These are phyloP conservation scores for Zaprionus africanus DNA, from an alignment of 1,140 invertebrate genomes.

Conservation along the genomic window DNA sequence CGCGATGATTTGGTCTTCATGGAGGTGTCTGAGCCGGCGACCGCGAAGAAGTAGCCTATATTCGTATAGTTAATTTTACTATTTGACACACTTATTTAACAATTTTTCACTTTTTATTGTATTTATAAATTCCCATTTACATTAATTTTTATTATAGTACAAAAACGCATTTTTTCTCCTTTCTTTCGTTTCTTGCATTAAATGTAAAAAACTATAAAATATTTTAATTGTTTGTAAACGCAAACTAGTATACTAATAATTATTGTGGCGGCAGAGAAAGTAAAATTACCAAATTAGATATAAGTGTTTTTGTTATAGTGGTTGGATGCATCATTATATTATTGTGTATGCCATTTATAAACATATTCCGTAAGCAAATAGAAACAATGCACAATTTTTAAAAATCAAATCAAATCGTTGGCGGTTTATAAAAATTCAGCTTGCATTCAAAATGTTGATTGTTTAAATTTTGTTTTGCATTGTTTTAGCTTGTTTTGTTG, in stretches of 20 bases:
- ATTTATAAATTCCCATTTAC: conserved; percentile 72
- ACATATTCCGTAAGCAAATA: conserved; percentile 38
- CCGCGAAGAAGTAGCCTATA: background rate
- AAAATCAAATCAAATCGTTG: conserved; percentile 38
- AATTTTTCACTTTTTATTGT: conserved; percentile 56
- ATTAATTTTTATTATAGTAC: conserved; percentile 62
- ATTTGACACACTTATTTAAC: conserved; percentile 44
- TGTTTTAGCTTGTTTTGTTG: conserved; percentile 14
- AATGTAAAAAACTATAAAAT: conserved; percentile 57
- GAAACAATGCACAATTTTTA: conserved; percentile 9
- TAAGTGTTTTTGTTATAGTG: conserved; percentile 30
- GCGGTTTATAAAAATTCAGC: conserved; percentile 59
- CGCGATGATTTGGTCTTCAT: conserved; percentile 81
- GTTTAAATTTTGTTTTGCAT: conserved; percentile 54
- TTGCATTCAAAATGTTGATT: conserved; percentile 49
- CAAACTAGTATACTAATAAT: conserved; percentile 37
- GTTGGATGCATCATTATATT: conserved; percentile 22
- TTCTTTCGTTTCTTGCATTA: conserved; percentile 41
- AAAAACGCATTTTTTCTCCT: conserved; percentile 54
- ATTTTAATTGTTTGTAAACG: conserved; percentile 50
- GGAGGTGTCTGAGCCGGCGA: conserved; percentile 40
- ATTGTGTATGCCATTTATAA: conserved; percentile 30
- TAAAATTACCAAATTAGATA: conserved; percentile 30
- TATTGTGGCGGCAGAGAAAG: conserved; percentile 28
- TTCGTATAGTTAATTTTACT: background rate